Percentiles rank a stretch among this genome's conserved stretches.
Conservation (phyloP, 2,113 vertebrate genomes). For the Stercorarius parasiticus region DNA sequence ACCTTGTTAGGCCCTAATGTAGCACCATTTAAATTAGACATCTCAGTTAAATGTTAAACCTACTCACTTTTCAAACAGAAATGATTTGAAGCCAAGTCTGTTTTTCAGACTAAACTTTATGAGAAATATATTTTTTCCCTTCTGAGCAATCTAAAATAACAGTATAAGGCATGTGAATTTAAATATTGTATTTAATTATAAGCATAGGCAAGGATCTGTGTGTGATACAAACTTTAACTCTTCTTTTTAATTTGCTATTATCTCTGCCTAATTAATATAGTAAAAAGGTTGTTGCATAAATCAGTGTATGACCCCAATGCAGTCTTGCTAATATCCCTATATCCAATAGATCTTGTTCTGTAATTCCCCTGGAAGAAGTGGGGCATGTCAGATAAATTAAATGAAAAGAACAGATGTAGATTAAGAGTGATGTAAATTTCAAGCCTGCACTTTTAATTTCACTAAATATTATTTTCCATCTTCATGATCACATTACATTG, state of each 20-base stretch:
- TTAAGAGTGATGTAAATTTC: conserved; percentile 66
- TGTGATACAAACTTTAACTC: not conserved
- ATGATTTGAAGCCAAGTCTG: not conserved
- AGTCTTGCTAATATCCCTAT: conserved; percentile 38
- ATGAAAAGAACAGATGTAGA: conserved; percentile 59
- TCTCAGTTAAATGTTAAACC: not conserved
- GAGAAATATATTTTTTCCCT: not conserved
- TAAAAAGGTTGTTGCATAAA: conserved; percentile 5
- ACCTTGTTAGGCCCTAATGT: not conserved
- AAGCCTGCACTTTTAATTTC: conserved; percentile 71
- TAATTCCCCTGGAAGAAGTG: conserved; percentile 52
- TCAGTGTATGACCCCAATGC: not conserved
- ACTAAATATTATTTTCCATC: conserved; percentile 74
- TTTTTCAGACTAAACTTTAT: not conserved
- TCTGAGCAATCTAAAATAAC: conserved; percentile 2
- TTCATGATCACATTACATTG: conserved; percentile 62
- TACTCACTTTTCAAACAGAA: not conserved
- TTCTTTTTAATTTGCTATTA: not conserved
- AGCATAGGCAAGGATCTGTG: not conserved
- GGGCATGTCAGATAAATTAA: conserved; percentile 61
- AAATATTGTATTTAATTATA: not conserved
- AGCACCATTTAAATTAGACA: not conserved
- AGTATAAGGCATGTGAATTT: not conserved
- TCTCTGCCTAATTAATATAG: conserved; percentile 34
- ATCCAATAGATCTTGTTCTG: conserved; percentile 35